These are phyloP conservation scores for Lithophane ornitopus DNA, from an alignment of 2,888 invertebrate species.

Conservation along the genomic window DNA sequence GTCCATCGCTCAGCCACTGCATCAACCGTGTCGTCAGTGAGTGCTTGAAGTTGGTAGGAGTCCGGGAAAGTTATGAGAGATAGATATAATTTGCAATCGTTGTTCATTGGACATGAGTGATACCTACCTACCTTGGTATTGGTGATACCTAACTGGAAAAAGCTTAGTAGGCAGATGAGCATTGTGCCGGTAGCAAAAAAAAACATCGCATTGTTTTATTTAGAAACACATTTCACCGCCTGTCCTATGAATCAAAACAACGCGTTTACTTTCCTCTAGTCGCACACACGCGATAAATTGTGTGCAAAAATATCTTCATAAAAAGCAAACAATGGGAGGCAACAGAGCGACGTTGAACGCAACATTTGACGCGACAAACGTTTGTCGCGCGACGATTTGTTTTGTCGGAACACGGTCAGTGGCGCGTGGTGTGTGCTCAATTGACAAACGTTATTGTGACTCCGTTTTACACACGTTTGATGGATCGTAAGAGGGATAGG, in stretches of 20 bases:
- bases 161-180: not conserved
- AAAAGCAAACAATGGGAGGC: slow-evolving; percentile 60
- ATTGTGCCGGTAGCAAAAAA: not conserved
- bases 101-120: not conserved
- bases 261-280: slow-evolving; percentile 44
- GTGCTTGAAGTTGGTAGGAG: not conserved
- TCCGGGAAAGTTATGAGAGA: not conserved
- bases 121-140: too few relatives aligned
- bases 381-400: slow-evolving; percentile 60
- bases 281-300: slow-evolving; percentile 57
- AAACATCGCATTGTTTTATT: slow-evolving; percentile 1
- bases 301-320: slow-evolving; percentile 63
- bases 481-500: slow-evolving; percentile 38
- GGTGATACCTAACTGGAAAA: not conserved
- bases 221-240: slow-evolving; percentile 10
- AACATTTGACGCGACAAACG: slow-evolving; percentile 65
- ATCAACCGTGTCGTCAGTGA: too few relatives aligned
- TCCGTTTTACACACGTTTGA: slow-evolving; percentile 49
- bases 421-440: slow-evolving; percentile 58
- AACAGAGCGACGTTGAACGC: slow-evolving; percentile 62
- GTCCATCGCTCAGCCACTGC: too few relatives aligned
- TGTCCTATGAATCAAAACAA: slow-evolving; percentile 47
- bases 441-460: slow-evolving; percentile 54
- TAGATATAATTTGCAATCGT: not conserved
- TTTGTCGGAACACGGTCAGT: slow-evolving; percentile 60